Percentiles rank a stretch among this genome's conserved stretches.
These are phyloP conservation scores for Chinchilla lanigera DNA, from an alignment of 2,113 vertebrate species.

Conservation along the genomic window DNA sequence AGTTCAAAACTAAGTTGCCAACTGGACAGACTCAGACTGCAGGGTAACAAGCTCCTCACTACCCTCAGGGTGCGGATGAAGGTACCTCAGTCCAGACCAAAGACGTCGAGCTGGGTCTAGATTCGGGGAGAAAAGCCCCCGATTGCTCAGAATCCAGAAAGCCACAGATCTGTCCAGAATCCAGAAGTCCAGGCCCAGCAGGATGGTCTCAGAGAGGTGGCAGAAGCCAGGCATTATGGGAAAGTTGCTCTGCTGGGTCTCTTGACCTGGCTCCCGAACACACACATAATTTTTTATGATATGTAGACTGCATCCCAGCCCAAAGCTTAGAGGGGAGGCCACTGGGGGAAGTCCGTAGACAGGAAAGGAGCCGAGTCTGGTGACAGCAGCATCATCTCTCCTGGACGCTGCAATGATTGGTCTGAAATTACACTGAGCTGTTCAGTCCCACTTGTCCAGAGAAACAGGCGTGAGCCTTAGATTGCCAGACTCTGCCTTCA, in stretches of 20 bases:
- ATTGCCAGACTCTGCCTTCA: not conserved
- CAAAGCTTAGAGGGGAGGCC: not conserved
- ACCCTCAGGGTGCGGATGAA: not conserved
- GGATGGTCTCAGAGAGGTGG: not conserved
- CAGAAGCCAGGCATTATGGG: not conserved
- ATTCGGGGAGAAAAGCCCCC: not conserved
- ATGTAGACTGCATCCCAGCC: not conserved
- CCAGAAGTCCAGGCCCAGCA: not conserved
- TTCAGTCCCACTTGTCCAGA: not conserved
- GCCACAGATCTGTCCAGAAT: not conserved
- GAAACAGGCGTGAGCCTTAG: not conserved
- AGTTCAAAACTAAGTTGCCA: not conserved
- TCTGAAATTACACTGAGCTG: not conserved
- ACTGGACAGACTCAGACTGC: not conserved
- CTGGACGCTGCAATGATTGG: not conserved
- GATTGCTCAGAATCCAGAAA: not conserved
- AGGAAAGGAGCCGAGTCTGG: not conserved
- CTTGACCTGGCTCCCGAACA: not conserved
- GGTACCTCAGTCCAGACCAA: not conserved
- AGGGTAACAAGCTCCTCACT: not conserved
- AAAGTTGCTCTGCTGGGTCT: not conserved
- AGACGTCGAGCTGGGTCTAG: not conserved
- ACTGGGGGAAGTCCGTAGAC: not conserved
- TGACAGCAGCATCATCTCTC: not conserved
- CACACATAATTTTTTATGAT: not conserved